Percentiles rank a stretch among this genome's conserved stretches.
Evolutionary conservation across 2,113 vertebrate genomes (phyloP).

Genomic region (Potamarius usumacintae): DNA sequence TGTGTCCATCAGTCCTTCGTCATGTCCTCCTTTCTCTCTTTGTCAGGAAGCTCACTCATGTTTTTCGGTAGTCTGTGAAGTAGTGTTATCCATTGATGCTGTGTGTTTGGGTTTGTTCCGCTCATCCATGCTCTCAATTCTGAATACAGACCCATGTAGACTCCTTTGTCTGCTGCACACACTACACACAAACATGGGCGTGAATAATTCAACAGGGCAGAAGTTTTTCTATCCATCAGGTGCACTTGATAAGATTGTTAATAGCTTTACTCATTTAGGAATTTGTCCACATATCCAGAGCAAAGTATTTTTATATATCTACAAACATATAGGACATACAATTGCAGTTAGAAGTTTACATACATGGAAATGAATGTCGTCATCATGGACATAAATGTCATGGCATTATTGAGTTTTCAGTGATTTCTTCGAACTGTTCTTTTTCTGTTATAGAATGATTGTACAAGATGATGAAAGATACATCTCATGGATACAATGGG

Average conservation of each 20-base stretch:
- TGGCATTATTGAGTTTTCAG: no score
- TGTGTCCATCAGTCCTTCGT: constrained; percentile 21
- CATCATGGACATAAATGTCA: no score
- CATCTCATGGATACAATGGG: no score
- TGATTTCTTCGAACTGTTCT: no score
- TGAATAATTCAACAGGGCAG: background rate
- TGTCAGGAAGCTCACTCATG: background rate
- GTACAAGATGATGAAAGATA: no score
- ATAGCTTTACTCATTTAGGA: background rate
- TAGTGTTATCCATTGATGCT: constrained; percentile 9
- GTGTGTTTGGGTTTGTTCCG: constrained; percentile 14
- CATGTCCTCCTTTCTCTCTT: constrained; percentile 9
- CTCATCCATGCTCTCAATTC: background rate
- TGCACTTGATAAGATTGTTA: background rate
- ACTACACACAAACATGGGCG: background rate
- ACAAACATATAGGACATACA: background rate
- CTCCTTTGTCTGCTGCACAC: background rate
- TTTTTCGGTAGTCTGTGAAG: background rate
- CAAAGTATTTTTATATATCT: background rate
- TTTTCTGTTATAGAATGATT: no score
- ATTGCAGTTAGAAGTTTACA: no score
- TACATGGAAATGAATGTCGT: no score
- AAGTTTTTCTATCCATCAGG: background rate
- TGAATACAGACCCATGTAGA: background rate
- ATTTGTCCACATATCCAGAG: background rate